phyloP scores from a whole-genome alignment of 1,140 invertebrate species.

The Steinernema khuongi region DNA sequence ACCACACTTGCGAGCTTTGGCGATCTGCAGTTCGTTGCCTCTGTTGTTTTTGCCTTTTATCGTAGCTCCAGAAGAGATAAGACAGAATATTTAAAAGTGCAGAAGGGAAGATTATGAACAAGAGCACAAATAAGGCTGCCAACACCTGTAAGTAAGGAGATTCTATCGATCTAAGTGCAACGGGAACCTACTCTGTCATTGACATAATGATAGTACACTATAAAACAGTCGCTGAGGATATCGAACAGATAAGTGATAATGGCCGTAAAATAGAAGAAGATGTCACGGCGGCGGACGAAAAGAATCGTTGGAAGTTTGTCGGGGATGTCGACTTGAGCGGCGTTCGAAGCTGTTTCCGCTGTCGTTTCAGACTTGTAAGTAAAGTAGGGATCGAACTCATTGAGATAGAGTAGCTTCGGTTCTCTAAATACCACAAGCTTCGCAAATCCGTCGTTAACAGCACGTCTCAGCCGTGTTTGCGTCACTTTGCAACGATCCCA shows the following conservation, averaged over 20 bases:
- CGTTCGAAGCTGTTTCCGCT: too few relatives aligned
- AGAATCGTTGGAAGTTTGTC: conserved; percentile 20
- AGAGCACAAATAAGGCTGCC: neutral
- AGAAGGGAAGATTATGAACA: conserved; percentile 14
- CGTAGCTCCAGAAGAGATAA: conserved; percentile 17
- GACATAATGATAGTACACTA: conserved; percentile 20
- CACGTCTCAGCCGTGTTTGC: too few relatives aligned
- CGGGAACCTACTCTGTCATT: conserved; percentile 10
- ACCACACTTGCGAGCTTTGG: neutral
- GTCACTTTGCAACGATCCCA: too few relatives aligned
- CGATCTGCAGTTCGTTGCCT: conserved; percentile 15
- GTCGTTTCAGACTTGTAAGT: too few relatives aligned
- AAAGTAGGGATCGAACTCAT: too few relatives aligned
- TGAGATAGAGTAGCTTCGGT: too few relatives aligned
- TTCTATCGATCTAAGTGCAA: neutral
- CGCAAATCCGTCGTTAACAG: too few relatives aligned
- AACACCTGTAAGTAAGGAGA: conserved; percentile 2
- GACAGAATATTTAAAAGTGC: conserved; percentile 21
- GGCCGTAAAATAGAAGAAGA: conserved; percentile 20
- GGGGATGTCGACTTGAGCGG: neutral
- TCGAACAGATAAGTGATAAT: conserved; percentile 22
- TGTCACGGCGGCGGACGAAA: conserved; percentile 16
- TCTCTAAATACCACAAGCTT: too few relatives aligned
- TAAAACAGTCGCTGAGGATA: conserved; percentile 21
- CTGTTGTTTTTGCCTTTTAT: neutral